A percentile compares a stretch with the other conserved stretches of the same genome.
Evolutionary conservation across 2,888 invertebrate species (phyloP).

Genomic region (Beris chalybata): DNA sequence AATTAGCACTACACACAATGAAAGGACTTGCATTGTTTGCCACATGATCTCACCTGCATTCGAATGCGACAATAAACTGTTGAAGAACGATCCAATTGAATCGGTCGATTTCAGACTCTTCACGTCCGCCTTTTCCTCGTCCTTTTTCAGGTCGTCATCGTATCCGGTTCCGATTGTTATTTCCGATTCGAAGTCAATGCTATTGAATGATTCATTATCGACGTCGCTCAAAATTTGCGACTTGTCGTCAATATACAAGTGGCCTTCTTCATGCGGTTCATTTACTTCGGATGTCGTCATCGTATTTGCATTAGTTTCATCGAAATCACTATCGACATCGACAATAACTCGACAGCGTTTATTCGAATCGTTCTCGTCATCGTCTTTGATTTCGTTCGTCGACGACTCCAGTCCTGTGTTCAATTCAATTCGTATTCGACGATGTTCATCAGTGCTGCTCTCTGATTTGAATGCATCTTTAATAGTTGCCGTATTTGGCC

Average conservation of each 20-base stretch:
- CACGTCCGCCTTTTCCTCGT: constrained; percentile 30
- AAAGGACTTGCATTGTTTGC: background rate
- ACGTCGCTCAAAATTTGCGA: constrained; percentile 56
- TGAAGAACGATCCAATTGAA: constrained; percentile 55
- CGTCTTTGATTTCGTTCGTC: constrained; percentile 30
- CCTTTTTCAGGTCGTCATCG: constrained; percentile 18
- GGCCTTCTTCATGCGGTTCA: constrained; percentile 33
- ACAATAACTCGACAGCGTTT: constrained; percentile 11
- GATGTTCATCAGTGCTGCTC: constrained; percentile 20
- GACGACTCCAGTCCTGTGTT: constrained; percentile 23
- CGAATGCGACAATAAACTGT: constrained; percentile 53
- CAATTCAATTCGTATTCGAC: background rate
- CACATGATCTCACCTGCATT: constrained; percentile 51
- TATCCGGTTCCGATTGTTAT: constrained; percentile 49
- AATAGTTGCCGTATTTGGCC: constrained; percentile 42
- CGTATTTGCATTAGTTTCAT: too few species aligned
- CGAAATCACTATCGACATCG: background rate
- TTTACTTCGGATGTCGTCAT: constrained; percentile 11
- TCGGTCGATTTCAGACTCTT: constrained; percentile 43
- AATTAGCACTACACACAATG: background rate
- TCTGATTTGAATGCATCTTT: constrained; percentile 46
- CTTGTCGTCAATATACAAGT: constrained; percentile 49
- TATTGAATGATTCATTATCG: constrained; percentile 57
- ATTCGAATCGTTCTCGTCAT: constrained; percentile 8
- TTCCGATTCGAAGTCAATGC: constrained; percentile 57